Base-by-base conservation (phyloP, 2,888 invertebrate genomes). In the Cheilosia scutellata region DNA sequence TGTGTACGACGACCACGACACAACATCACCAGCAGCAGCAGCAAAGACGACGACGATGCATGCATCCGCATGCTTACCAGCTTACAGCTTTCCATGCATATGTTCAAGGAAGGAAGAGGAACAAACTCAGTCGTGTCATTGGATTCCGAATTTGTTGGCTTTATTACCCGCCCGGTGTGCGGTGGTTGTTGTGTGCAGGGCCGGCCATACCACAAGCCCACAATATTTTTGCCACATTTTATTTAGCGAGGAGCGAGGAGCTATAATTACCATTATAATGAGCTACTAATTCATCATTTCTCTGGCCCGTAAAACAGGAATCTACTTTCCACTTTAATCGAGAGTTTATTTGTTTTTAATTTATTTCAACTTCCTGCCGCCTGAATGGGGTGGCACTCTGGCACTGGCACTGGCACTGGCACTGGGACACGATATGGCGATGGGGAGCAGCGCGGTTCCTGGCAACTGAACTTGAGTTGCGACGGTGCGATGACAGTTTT, bases 191-290 rank as follows among this genome's bases (percentile, higher is more conserved):
- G 16, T 6, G 29, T 33, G 33, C 9, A n/a, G 58, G 7, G n/a
- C 16, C 16, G 25, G 16, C 13, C 31, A n/a, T 29, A 29, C 33
- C 37, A 20, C 42, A 53, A 11, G 40, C 25, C 40, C 51, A 66
- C 65, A 37, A 33, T 42, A 29, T 29, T 51, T 49, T 47, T 25
- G 7, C 16, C 7, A 20, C 20, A 37, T 55, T 47, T 33, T 42
- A 57, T 68, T 68, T 57, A 63, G 33, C 57, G 53, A 51, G 27
- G 6, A 49, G 20, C 16, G 49, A 49, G 16, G 42, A 51, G 47
- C 76, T 77, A 77, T 68, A 77, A 77, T 77, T 77, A 68, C 68
- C 51, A 40, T 77, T 60, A 68, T 75, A 75, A 75, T 77, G 68
- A 77, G 66, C 57, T 58, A 58, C 47, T 66, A 76, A 76, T 66